A percentile compares a stretch with the other conserved stretches of the same genome.
phyloP scores from a whole-genome alignment of 2,888 invertebrate species.

The Brenthis ino region DNA sequence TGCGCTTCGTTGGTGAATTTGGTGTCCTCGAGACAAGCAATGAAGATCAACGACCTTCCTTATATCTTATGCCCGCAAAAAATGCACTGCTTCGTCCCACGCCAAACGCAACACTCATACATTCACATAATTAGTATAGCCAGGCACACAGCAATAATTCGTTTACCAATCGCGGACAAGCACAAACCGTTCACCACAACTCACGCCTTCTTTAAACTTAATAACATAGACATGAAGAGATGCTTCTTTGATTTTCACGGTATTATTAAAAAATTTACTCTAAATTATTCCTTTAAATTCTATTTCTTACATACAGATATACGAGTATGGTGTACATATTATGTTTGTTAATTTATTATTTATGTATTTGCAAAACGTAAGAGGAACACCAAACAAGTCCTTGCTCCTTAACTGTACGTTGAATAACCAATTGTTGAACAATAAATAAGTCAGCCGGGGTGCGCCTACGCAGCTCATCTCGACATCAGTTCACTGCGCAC shows the following conservation, averaged over 20 bases:
- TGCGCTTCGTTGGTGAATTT: conserved; percentile 72
- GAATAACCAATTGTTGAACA: conserved; percentile 63
- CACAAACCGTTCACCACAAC: conserved; percentile 63
- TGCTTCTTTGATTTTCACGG: neutral
- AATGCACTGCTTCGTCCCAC: conserved; percentile 80
- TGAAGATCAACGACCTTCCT: conserved; percentile 72
- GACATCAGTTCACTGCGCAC: conserved; percentile 73
- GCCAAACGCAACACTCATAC: conserved; percentile 73
- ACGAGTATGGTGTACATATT: neutral
- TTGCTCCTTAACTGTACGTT: conserved; percentile 46
- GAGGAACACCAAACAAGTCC: conserved; percentile 36
- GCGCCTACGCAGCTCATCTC: conserved; percentile 77
- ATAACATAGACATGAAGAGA: conserved; percentile 13
- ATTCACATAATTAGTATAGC: conserved; percentile 53
- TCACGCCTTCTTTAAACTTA: conserved; percentile 56
- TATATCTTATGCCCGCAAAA: conserved; percentile 77
- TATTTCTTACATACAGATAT: neutral
- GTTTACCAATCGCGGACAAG: conserved; percentile 63
- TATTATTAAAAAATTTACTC: neutral
- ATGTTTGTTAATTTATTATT: neutral
- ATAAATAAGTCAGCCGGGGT: conserved; percentile 66
- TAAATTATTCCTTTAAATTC: neutral
- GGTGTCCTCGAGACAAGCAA: conserved; percentile 67
- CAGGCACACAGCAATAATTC: conserved; percentile 58
- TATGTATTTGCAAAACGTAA: neutral